Base-by-base conservation (phyloP, 1,140 invertebrate species). In the Orchesella cincta region DNA sequence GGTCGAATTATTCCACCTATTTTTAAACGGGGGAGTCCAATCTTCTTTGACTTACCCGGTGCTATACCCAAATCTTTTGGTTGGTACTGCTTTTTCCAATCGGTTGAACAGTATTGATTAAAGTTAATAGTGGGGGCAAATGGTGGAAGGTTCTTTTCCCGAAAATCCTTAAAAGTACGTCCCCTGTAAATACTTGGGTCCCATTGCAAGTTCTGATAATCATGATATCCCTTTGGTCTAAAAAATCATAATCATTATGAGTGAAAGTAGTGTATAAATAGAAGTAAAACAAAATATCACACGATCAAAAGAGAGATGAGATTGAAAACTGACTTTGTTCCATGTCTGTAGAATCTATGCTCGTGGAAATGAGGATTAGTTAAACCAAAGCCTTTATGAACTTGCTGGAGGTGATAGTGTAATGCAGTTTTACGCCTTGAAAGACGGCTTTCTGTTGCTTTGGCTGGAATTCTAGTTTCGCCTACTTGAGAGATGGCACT, bases 141-240 rank as follows among this genome's bases (percentile, higher is more conserved):
- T 3, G 62, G 28, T 18, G 62, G 62, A 5, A 67, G 8, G n/a
- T 67, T 67, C 29, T 67, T 67, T 31, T 67, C 62, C 28, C 62
- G 62, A 29, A 67, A 67, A n/a, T 67, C 62, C 14, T n/a, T 26
- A 12, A 29, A 67, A 3, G 62, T 67, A 2, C n/a, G 3, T 31
- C 62, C 62, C 8, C 62, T 26, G 62, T 18, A 31, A 14, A 67
- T 33, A 12, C 28, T 29, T 5, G 62, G 62, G 23, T 67, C 62
- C 62, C 62, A 67, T 33, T 29, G 28, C 62, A 67, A 33, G n/a
- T 33, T 67, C 3, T 67, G 8, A 29, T 67, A 67, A 29, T 67
- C 62, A 29, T 67, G 62, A 31, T 31, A 12, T 29, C 62, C 62
- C 62, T 29, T 29, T 16, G 62, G 62, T 23, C 62, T 67, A 14